These are phyloP conservation scores for Nebria brevicollis DNA, from an alignment of 2,888 invertebrate genomes.

Conservation along the genomic window DNA sequence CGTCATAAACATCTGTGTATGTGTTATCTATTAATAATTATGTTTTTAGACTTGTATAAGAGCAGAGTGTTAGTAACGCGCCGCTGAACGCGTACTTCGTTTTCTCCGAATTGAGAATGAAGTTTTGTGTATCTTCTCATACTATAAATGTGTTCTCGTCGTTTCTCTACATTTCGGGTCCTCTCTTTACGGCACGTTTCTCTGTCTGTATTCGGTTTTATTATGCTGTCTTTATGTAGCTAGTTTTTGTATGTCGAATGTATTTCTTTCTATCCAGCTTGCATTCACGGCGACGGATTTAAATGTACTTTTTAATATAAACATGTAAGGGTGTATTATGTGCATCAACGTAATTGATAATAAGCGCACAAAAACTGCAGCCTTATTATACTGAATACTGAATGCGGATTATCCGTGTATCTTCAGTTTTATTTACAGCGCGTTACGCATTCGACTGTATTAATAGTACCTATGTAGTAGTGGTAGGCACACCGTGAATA, in stretches of 20 bases:
- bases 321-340: too few species aligned
- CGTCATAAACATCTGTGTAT: background rate
- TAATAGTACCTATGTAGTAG: background rate
- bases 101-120: background rate
- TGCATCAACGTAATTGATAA: too few species aligned
- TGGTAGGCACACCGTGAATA: background rate
- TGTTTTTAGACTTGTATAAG: background rate
- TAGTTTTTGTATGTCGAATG: background rate
- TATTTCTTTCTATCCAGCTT: background rate
- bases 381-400: too few species aligned
- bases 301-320: background rate
- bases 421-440: background rate
- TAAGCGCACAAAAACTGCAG: too few species aligned
- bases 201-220: background rate
- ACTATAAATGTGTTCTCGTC: background rate
- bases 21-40: constrained; percentile 1
- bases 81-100: background rate
- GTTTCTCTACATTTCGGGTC: too few species aligned
- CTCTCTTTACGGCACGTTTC: background rate
- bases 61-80: background rate
- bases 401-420: background rate
- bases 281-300: background rate
- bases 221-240: background rate
- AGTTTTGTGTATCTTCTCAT: background rate
- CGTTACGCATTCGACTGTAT: background rate